Evolutionary conservation across 1,140 invertebrate species (phyloP).

Genomic region (Cheumatopsyche charites): DNA sequence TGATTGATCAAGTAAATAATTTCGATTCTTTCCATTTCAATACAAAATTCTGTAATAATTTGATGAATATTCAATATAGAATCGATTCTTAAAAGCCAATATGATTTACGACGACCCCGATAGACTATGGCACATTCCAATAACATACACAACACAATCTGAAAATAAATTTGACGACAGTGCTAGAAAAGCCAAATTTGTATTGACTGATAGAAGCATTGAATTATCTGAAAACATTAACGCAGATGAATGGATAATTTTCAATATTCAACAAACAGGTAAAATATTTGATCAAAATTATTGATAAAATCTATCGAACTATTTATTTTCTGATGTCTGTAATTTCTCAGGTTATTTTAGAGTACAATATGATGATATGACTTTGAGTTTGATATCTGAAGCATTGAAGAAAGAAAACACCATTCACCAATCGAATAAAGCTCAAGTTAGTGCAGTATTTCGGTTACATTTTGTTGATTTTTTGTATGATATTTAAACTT

Average conservation of each 20-base stretch:
- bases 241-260: background rate
- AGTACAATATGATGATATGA: background rate
- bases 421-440: background rate
- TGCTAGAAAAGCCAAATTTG: background rate
- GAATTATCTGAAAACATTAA: background rate
- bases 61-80: too few relatives aligned
- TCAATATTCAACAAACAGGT: constrained; percentile 17
- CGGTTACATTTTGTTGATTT: too few relatives aligned
- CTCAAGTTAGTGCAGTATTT: constrained; percentile 1
- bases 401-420: background rate
- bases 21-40: too few relatives aligned
- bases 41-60: too few relatives aligned
- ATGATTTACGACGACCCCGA: background rate
- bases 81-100: too few relatives aligned
- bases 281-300: background rate
- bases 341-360: constrained; percentile 6
- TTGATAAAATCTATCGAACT: background rate
- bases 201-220: background rate
- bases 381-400: background rate
- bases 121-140: background rate
- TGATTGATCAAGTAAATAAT: background rate
- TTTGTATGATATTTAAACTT: background rate
- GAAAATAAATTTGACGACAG: background rate
- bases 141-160: background rate
- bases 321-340: background rate